These are phyloP conservation scores for Dryadula phaetusa DNA, from an alignment of 2,888 invertebrate species.

Conservation along the genomic window DNA sequence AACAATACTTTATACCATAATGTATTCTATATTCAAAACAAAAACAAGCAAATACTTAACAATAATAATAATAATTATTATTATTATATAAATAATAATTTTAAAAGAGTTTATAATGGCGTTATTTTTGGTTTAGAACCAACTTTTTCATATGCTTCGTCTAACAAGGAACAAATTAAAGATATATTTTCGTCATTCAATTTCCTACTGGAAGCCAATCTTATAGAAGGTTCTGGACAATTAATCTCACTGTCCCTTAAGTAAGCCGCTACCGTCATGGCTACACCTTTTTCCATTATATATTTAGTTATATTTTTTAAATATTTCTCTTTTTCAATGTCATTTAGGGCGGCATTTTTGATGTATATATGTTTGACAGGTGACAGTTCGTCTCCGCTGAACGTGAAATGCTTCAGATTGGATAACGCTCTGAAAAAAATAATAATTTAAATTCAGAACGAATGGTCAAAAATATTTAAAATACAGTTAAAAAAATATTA, in stretches of 20 bases:
- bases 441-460: neutral
- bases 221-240: slow-evolving; percentile 88
- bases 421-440: slow-evolving; percentile 66
- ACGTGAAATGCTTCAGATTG: slow-evolving; percentile 72
- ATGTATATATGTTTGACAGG: slow-evolving; percentile 91
- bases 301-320: slow-evolving; percentile 86
- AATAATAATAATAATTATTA: too few relatives aligned
- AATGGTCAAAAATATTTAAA: neutral
- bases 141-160: slow-evolving; percentile 67
- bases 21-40: too few relatives aligned
- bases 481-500: neutral
- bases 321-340: slow-evolving; percentile 76
- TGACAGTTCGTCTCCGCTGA: slow-evolving; percentile 86
- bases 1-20: too few relatives aligned
- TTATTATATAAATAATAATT: slow-evolving; percentile 13
- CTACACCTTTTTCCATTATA: slow-evolving; percentile 87
- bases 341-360: slow-evolving; percentile 73
- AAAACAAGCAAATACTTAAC: neutral
- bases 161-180: slow-evolving; percentile 63
- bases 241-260: slow-evolving; percentile 86
- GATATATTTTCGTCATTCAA: slow-evolving; percentile 86
- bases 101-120: too few relatives aligned
- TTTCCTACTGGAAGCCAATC: slow-evolving; percentile 87
- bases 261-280: slow-evolving; percentile 88
- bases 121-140: slow-evolving; percentile 9